Evolutionary conservation across 2,797 vertebrate species (phyloP), one percentile per base, ranked within the genome.

Genomic region (Uromys caudimaculatus): DNA sequence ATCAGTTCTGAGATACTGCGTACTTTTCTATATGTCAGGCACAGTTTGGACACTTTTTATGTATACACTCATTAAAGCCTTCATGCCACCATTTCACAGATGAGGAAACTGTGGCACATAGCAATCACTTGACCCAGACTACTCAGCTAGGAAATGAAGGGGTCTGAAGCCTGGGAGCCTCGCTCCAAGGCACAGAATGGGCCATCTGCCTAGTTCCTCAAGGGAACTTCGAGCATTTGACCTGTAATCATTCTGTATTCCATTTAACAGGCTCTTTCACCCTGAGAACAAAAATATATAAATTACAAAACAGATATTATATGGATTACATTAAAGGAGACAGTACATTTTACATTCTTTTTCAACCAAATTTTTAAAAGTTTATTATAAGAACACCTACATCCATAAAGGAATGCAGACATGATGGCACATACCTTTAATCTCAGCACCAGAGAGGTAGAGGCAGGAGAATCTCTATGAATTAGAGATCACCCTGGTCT

Each of bases 291-390:
- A 71, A n/a, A 75, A 81, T 21, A 89, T 44, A 60, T 54, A 89
- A 82, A 56, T 75, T 90, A 77, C 9, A 69, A 44, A 60, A 35
- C 19, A 56, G 41, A 83, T 47, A 13, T 54, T 56, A 23, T 41
- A 79, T 88, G 54, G 60, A 83, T 88, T 73, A 85, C 27, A 75
- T 8, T 85, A 88, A 91, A 78, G 41, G 41, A 93, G 52, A 90
- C n/a, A 52, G 54, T 38, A n/a, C 12, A 69, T 35, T 89, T 93
- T 9, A 95, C 81, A 78, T 87, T 24, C 69, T 69, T 86, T 92
- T 89, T 60, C 81, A 64, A 79, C n/a, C n/a, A 17, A 95, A 64
- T 64, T 76, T 47, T 41, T 71, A 6, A 75, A 86, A 86, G n/a
- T 76, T 89, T 56, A 77, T 81, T 76, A 62, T 90, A 82, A 94